A percentile compares a stretch with the other conserved stretches of the same genome.
These are phyloP conservation scores for Dolichoris vasculosae DNA, from an alignment of 1,140 invertebrate species.

Conservation along the genomic window DNA sequence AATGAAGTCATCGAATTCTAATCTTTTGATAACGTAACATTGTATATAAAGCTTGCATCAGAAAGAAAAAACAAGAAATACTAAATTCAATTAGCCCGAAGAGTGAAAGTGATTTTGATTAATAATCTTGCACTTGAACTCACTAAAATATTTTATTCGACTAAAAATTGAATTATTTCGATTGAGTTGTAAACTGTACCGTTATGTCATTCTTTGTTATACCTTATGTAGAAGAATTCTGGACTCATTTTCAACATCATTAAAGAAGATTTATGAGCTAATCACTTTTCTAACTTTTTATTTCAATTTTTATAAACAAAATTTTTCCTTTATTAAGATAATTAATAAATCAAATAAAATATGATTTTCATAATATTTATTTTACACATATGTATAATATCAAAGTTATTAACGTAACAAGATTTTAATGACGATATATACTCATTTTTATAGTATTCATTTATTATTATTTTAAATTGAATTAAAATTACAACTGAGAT, in stretches of 20 bases:
- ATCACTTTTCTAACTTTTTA: not conserved
- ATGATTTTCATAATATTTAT: too few species aligned
- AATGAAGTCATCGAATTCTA: not conserved
- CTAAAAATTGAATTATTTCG: constrained; percentile 29
- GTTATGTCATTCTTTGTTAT: not conserved
- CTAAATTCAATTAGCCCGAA: constrained; percentile 17
- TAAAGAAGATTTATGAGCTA: not conserved
- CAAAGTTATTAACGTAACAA: too few species aligned
- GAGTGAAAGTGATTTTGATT: constrained; percentile 44
- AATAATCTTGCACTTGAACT: not conserved
- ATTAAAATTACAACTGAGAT: too few species aligned
- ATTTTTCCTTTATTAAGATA: not conserved
- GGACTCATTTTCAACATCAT: not conserved
- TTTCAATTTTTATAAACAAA: not conserved
- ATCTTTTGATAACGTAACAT: not conserved
- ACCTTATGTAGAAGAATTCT: not conserved
- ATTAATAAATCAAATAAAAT: too few species aligned
- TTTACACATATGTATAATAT: too few species aligned
- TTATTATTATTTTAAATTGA: too few species aligned
- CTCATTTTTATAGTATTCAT: too few species aligned
- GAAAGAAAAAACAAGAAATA: not conserved
- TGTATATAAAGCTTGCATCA: not conserved
- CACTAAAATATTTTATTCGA: not conserved
- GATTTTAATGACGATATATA: too few species aligned
- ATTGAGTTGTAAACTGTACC: constrained; percentile 5